phyloP scores from a whole-genome alignment of 2,888 invertebrate species.

The Germaria angustata region DNA sequence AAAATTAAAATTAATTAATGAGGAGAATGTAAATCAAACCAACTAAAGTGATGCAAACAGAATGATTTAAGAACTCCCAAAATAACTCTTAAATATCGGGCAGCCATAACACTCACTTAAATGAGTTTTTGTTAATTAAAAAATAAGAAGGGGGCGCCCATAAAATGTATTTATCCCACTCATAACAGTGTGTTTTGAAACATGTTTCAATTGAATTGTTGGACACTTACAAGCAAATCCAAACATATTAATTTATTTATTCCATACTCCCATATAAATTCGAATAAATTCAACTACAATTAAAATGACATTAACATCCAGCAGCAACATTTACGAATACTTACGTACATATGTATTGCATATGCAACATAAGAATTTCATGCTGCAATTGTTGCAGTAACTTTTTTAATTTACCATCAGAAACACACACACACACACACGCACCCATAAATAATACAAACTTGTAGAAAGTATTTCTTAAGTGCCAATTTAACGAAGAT shows the following conservation, averaged over 20 bases:
- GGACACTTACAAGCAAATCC: neutral
- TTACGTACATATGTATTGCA: no score
- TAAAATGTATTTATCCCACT: neutral
- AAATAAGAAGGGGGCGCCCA: slow-evolving; percentile 6
- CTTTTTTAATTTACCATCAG: slow-evolving; percentile 12
- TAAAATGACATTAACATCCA: slow-evolving; percentile 38
- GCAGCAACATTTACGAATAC: no score
- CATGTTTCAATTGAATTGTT: slow-evolving; percentile 27
- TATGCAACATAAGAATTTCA: slow-evolving; percentile 30
- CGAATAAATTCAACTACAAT: neutral
- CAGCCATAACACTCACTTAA: neutral
- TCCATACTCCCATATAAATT: neutral
- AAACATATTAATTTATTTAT: slow-evolving; percentile 1
- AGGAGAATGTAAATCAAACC: no score
- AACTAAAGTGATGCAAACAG: neutral
- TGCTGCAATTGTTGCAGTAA: slow-evolving; percentile 52
- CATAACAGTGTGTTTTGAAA: slow-evolving; percentile 7
- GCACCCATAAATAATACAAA: neutral
- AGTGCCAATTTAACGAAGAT: neutral
- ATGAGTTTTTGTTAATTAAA: neutral
- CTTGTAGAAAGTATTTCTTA: neutral
- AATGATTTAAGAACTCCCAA: neutral
- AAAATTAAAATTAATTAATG: no score
- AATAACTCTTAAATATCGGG: neutral
- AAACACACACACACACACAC: no score